Conservation (phyloP, 2,888 invertebrate species). For the Ernsta delagoae region DNA sequence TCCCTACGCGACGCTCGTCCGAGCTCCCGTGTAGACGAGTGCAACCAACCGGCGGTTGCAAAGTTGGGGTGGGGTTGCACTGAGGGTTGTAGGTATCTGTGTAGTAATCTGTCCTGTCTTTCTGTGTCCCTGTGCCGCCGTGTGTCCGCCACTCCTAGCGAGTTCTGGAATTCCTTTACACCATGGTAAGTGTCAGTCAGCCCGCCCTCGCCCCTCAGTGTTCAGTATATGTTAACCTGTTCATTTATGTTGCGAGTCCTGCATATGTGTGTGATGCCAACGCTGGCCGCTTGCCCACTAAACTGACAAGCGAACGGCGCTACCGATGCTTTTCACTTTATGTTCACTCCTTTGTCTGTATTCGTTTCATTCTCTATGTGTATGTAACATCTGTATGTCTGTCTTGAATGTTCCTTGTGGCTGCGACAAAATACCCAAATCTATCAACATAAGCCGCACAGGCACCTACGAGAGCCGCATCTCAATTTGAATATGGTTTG, state of each 20-base stretch:
- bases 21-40: too few species aligned
- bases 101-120: slow-evolving; percentile 87
- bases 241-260: slow-evolving; percentile 84
- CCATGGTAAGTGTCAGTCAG: slow-evolving; percentile 97
- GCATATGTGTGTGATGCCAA: slow-evolving; percentile 84
- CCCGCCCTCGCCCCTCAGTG: slow-evolving; percentile 86
- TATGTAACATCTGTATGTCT: slow-evolving; percentile 86
- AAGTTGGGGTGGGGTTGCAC: slow-evolving; percentile 83
- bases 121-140: slow-evolving; percentile 89
- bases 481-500: slow-evolving; percentile 64
- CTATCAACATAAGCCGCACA: slow-evolving; percentile 53
- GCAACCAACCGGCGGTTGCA: slow-evolving; percentile 76
- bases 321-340: slow-evolving; percentile 81
- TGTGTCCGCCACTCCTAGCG: slow-evolving; percentile 93
- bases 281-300: slow-evolving; percentile 74
- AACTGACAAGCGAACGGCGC: slow-evolving; percentile 74
- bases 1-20: too few species aligned
- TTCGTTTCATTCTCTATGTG: slow-evolving; percentile 85
- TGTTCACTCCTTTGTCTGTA: slow-evolving; percentile 83
- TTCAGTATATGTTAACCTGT: slow-evolving; percentile 83
- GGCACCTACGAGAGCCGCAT: slow-evolving; percentile 50
- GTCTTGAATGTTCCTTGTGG: slow-evolving; percentile 82
- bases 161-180: slow-evolving; percentile 99
- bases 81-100: slow-evolving; percentile 86
- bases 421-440: slow-evolving; percentile 69